These are phyloP conservation scores for Scomber scombrus DNA, from an alignment of 2,113 vertebrate species.

Conservation along the genomic window DNA sequence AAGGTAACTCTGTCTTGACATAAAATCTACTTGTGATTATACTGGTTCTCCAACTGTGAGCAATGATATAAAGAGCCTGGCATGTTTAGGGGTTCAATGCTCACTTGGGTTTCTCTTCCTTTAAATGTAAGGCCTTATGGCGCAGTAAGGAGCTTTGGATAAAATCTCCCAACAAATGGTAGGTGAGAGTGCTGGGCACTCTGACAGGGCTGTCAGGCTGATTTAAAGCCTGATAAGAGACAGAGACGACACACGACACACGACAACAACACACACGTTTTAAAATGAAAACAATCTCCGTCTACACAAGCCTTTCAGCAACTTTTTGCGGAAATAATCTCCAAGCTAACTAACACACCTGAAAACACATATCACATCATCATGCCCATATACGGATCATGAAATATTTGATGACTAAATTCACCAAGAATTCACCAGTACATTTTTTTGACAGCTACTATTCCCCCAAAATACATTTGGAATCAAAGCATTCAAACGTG, in stretches of 20 bases:
- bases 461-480: slow-evolving; percentile 3
- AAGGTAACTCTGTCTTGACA: background rate
- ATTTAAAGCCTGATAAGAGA: slow-evolving; percentile 30
- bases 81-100: slow-evolving; percentile 4
- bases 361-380: no score
- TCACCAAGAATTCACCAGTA: slow-evolving; percentile 19
- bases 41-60: background rate
- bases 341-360: no score
- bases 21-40: background rate
- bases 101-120: background rate
- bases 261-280: background rate
- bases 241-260: background rate
- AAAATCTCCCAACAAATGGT: slow-evolving; percentile 43
- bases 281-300: background rate
- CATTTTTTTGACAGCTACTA: background rate
- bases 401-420: slow-evolving; percentile 16
- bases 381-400: no score
- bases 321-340: no score
- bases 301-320: no score
- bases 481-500: background rate
- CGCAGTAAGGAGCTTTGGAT: slow-evolving; percentile 52
- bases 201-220: slow-evolving; percentile 17
- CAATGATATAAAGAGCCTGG: background rate
- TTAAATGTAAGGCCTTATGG: slow-evolving; percentile 10
- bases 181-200: slow-evolving; percentile 27